Evolutionary conservation across 64 coral and sea anemone genomes (phyloP).

Genomic region (Montipora foliosa): DNA sequence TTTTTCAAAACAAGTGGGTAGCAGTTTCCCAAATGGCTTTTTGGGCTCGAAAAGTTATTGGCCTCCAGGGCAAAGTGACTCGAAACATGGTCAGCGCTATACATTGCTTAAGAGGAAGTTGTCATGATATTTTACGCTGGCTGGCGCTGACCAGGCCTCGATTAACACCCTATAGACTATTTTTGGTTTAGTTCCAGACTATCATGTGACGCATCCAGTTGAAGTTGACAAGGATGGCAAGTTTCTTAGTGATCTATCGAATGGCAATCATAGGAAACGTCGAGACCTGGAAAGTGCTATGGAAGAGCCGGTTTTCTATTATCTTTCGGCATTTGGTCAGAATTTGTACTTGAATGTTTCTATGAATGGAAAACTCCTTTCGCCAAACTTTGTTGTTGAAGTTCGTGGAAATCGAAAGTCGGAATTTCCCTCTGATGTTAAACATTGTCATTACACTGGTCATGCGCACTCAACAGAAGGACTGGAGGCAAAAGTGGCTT

Average conservation of each 20-base stretch:
- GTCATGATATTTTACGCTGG: no score
- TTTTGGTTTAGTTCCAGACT: slow-evolving; percentile 45
- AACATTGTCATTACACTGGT: slow-evolving; percentile 62
- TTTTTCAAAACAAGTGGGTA: no score
- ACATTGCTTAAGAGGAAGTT: no score
- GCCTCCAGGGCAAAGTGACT: no score
- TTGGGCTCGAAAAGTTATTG: no score
- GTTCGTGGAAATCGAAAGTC: slow-evolving; percentile 59
- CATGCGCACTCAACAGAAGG: slow-evolving; percentile 38
- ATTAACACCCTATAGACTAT: not conserved
- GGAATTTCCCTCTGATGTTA: not conserved
- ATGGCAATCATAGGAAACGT: slow-evolving; percentile 9
- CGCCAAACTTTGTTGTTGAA: slow-evolving; percentile 50
- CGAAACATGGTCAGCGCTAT: no score
- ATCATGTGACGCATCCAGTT: slow-evolving; percentile 60
- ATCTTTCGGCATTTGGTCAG: slow-evolving; percentile 31
- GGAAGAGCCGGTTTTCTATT: slow-evolving; percentile 5
- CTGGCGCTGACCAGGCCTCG: no score
- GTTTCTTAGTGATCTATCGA: slow-evolving; percentile 43
- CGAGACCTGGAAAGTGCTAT: not conserved
- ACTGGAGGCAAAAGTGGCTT: slow-evolving; percentile 49
- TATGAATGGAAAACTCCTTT: slow-evolving; percentile 39
- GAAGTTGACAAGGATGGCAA: slow-evolving; percentile 39
- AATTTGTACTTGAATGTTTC: slow-evolving; percentile 41
- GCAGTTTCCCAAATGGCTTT: no score